Evolutionary conservation across 2,888 invertebrate genomes (phyloP), one percentile per base, ranked within the genome.

Genomic region (Limnephilus auricula): DNA sequence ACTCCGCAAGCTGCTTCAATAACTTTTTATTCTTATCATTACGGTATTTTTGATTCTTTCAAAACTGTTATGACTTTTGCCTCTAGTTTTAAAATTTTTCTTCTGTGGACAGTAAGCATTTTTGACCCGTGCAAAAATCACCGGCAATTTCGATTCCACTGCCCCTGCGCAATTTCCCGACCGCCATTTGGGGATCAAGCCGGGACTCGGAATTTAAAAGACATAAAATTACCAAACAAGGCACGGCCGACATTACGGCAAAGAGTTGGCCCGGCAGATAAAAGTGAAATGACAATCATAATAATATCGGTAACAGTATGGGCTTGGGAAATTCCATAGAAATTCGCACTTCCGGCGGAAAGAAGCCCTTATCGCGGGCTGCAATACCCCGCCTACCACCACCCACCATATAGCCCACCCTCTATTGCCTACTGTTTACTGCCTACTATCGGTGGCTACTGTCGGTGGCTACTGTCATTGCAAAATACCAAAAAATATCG

Each of bases 281-380:
- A 93, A 92, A 92, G 92, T 91, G 90, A 90, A 92, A 93, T 90
- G 93, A 92, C 92, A 92, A 92, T 92, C 92, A 92, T 93, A 93
- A 93, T 93, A 93, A 93, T 93, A 93, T 92, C 89, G 91, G 92
- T 92, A 89, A 90, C 90, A 84, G 91, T 90, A 90, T 92, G 91
- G 90, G 91, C 89, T 89, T 80, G 32, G 84, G 18, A 32, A 31
- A 50, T 82, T 31, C 50, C 45, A 79, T 6, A 85, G 82, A 65
- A 45, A 82, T 90, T 83, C 83, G 83, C 90, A 90, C 90, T 90
- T 90, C 90, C 90, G 50, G 50, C 13, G 85, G 91, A 91, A 90
- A 90, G 92, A 92, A 90, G 85, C 89, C 90, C 91, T 93, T 92
- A 93, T 91, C 92, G 92, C 87, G 82, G 65, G 82, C 86, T 90